Conservation (phyloP, 2,888 invertebrate species). For the Nezara viridula region DNA sequence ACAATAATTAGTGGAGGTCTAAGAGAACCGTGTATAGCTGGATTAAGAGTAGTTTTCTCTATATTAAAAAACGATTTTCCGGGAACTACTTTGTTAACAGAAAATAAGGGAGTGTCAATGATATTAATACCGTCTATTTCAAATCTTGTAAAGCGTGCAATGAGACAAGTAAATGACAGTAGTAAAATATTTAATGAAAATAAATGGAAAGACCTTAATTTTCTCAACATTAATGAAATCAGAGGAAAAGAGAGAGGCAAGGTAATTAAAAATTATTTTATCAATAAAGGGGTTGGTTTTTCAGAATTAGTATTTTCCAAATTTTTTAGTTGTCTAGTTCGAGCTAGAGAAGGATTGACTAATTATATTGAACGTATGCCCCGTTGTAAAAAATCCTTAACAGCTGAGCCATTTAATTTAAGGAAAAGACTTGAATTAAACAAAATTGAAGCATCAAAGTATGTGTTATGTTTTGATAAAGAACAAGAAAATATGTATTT, state of each 20-base stretch:
- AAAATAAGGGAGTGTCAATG: neutral
- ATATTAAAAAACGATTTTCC: no score
- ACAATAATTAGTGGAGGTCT: no score
- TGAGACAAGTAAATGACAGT: neutral
- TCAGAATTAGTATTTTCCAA: neutral
- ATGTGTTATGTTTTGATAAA: neutral
- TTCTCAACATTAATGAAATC: no score
- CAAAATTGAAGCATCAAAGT: no score
- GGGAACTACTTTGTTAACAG: no score
- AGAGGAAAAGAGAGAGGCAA: neutral
- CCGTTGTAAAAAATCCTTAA: neutral
- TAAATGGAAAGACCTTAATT: neutral
- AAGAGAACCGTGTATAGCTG: no score
- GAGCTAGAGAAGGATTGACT: neutral
- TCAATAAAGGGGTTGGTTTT: neutral
- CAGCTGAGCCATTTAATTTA: neutral
- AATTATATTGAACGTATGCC: neutral
- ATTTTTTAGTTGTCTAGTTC: neutral
- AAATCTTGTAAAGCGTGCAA: neutral
- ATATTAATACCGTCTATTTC: neutral
- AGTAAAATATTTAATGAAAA: neutral
- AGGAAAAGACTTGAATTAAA: no score
- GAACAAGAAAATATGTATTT: neutral
- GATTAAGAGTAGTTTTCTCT: no score
- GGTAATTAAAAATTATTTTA: neutral